Conservation (phyloP, 2,797 vertebrate genomes). For the Melopsittacus undulatus region DNA sequence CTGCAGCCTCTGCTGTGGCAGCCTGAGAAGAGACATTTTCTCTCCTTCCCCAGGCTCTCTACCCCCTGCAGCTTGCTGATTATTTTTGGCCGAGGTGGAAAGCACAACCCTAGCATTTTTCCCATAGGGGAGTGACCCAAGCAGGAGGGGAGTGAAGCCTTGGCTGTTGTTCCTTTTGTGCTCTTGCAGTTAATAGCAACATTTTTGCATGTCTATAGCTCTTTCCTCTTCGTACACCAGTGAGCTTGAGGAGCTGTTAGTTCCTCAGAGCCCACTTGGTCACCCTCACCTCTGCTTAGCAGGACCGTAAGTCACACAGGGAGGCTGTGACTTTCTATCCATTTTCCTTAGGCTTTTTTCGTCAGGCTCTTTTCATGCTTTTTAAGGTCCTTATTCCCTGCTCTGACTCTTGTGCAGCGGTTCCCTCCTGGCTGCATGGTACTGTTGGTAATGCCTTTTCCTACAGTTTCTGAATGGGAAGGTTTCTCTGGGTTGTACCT, state of each 20-base stretch:
- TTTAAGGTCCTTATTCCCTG: neutral
- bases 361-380: neutral
- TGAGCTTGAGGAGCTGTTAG: neutral
- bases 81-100: slow-evolving; percentile 62
- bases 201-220: neutral
- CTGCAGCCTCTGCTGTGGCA: neutral
- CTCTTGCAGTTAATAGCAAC: neutral
- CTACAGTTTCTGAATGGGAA: neutral
- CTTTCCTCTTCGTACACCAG: neutral
- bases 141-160: neutral
- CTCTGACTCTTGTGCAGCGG: neutral
- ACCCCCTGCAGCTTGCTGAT: slow-evolving; percentile 42
- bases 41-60: neutral
- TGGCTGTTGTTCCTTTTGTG: neutral
- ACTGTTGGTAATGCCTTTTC: neutral
- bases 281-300: neutral
- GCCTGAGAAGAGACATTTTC: neutral
- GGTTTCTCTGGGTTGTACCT: neutral
- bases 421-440: neutral
- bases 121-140: slow-evolving; percentile 9
- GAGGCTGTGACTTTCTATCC: neutral
- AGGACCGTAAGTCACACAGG: rapidly evolving
- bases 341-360: neutral
- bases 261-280: neutral
- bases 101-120: slow-evolving; percentile 24